Evolutionary conservation across 2,888 invertebrate species (phyloP).

Genomic region (Eristalis intricaria): DNA sequence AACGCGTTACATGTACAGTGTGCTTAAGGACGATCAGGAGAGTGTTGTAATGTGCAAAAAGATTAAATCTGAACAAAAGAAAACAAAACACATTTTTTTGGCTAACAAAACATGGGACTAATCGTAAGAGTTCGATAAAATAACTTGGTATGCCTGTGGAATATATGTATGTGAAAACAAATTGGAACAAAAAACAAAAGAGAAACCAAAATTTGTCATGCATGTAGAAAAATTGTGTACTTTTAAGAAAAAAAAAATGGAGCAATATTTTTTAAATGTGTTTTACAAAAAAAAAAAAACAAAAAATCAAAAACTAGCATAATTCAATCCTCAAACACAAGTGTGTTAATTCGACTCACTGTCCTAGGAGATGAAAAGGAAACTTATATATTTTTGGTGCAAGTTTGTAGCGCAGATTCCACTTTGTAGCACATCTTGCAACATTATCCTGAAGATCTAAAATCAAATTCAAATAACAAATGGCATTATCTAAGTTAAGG

Average conservation of each 20-base stretch:
- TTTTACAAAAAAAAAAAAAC: constrained; percentile 24
- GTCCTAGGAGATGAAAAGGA: constrained; percentile 33
- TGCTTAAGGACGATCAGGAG: constrained; percentile 68
- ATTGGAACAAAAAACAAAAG: constrained; percentile 1
- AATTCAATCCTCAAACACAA: neutral
- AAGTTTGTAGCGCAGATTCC: constrained; percentile 40
- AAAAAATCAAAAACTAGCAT: constrained; percentile 15
- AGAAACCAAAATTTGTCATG: constrained; percentile 12
- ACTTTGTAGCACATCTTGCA: constrained; percentile 50
- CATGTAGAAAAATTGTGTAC: constrained; percentile 1
- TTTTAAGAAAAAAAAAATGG: constrained; percentile 40
- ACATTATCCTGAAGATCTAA: constrained; percentile 59
- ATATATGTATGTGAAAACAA: constrained; percentile 30
- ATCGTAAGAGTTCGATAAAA: constrained; percentile 48
- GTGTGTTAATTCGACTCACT: constrained; percentile 27
- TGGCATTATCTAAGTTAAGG: constrained; percentile 55
- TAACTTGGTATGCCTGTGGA: constrained; percentile 13
- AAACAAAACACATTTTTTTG: constrained; percentile 13
- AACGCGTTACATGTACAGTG: constrained; percentile 55
- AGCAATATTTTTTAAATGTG: constrained; percentile 66
- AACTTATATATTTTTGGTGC: constrained; percentile 57
- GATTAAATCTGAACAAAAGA: constrained; percentile 14
- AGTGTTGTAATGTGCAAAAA: constrained; percentile 53
- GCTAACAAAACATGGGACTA: constrained; percentile 56
- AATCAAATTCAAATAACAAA: constrained; percentile 14